These are phyloP conservation scores for Drosophila mauritiana DNA, from an alignment of 1,140 invertebrate species.

Conservation along the genomic window DNA sequence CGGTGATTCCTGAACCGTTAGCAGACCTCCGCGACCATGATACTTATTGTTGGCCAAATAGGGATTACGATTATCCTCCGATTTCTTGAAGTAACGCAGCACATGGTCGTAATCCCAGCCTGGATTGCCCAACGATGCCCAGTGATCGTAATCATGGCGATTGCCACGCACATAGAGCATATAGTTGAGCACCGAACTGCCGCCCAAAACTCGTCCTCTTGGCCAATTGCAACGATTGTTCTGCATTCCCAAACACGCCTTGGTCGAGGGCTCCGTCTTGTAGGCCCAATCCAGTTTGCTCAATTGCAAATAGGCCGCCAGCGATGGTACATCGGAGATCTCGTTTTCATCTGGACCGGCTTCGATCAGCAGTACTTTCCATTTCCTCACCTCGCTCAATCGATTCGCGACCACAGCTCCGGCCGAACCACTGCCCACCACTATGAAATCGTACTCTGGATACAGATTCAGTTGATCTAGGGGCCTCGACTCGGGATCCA, in stretches of 20 bases:
- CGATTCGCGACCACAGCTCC: constrained; percentile 96
- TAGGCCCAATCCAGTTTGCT: constrained; percentile 96
- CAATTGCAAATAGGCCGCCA: constrained; percentile 94
- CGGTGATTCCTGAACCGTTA: constrained; percentile 93
- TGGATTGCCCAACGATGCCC: constrained; percentile 93
- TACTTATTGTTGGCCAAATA: constrained; percentile 90
- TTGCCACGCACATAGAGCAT: constrained; percentile 96
- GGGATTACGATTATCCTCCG: constrained; percentile 94
- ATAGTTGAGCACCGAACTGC: constrained; percentile 96
- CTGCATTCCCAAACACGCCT: constrained; percentile 91
- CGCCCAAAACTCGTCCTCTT: constrained; percentile 93
- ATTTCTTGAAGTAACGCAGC: constrained; percentile 95
- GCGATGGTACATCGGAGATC: constrained; percentile 94
- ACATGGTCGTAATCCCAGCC: constrained; percentile 96
- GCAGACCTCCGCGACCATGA: constrained; percentile 90
- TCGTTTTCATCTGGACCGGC: constrained; percentile 97
- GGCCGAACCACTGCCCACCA: constrained; percentile 92
- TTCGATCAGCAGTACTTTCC: constrained; percentile 95
- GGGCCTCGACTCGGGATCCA: constrained; percentile 91
- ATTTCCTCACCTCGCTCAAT: constrained; percentile 91
- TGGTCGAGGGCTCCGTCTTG: constrained; percentile 94
- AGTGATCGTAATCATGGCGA: constrained; percentile 94
- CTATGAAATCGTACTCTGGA: constrained; percentile 93
- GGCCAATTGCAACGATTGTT: constrained; percentile 93
- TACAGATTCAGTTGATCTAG: constrained; percentile 86